Evolutionary conservation across 2,113 vertebrate genomes (phyloP).

Genomic region (Elachura formosa): DNA sequence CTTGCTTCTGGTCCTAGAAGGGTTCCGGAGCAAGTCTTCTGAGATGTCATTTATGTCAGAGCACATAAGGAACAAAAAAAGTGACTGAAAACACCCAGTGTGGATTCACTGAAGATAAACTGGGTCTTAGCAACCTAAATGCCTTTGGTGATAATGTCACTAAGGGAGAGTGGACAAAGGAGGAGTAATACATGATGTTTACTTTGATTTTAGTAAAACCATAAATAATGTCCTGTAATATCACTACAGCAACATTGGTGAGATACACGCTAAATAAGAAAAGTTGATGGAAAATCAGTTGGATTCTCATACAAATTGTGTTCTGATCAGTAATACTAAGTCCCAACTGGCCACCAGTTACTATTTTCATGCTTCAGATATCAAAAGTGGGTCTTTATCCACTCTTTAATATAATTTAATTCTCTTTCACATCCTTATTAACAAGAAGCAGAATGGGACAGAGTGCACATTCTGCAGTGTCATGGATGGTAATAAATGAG

Average conservation of each 20-base stretch:
- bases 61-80: neutral
- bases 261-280: neutral
- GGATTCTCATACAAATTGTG: neutral
- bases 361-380: neutral
- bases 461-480: neutral
- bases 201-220: neutral
- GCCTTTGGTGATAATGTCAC: neutral
- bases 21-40: neutral
- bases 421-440: neutral
- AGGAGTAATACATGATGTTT: neutral
- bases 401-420: neutral
- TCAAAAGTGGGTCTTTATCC: neutral
- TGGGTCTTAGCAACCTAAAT: neutral
- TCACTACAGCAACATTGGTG: neutral
- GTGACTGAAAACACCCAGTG: neutral
- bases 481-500: neutral
- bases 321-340: neutral
- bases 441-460: neutral
- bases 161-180: neutral
- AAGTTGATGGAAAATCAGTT: neutral
- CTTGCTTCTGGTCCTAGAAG: neutral
- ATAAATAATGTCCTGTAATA: neutral
- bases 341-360: neutral
- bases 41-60: neutral
- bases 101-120: neutral